Evolutionary conservation across 2,888 invertebrate species (phyloP), one percentile per base, ranked within the genome.

Genomic region (Euplexia lucipara): DNA sequence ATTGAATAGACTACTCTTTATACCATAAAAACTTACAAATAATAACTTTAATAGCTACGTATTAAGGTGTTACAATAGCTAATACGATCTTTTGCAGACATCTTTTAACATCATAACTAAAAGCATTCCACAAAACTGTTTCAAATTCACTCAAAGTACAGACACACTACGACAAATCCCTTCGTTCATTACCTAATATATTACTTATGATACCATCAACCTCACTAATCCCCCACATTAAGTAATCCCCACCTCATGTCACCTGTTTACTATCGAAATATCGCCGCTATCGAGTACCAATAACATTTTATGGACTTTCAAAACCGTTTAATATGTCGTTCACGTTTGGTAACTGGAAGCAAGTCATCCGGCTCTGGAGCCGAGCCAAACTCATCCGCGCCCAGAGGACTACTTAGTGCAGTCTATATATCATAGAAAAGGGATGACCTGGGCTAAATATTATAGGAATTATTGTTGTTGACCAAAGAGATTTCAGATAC

Each of bases 241-340:
- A 73, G 59, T 37, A 69, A 76, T 53, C 45, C 20, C 30, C 12
- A 42, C 37, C 26, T 51, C 64, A 69, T 79, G 58, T 70, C 61
- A 76, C 70, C 53, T 82, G 74, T 70, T 65, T 79, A 59, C 63
- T 57, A 71, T 74, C 69, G 74, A 76, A 70, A 79, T 76, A 69
- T 82, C 48, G 61, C 8, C 30, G 39, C 54, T 64, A 70, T 79
- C 66, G 54, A 76, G 62, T 35, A 67, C 64, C 79, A 82, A 74
- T 82, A 79, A 66, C 51, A 51, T 75, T 81, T 81, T 81, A 82
- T 78, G 47, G 61, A 59, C 73, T 67, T 68, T 73, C 71, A 80
- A 82, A 71, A 73, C 66, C 53, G 63, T 67, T 80, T 80, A 80
- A 78, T 82, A 82, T 76, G 74, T 74, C 74, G 70, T 78, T 80